phyloP scores from a whole-genome alignment of 2,888 invertebrate species.

The Plagiodera versicolora region DNA sequence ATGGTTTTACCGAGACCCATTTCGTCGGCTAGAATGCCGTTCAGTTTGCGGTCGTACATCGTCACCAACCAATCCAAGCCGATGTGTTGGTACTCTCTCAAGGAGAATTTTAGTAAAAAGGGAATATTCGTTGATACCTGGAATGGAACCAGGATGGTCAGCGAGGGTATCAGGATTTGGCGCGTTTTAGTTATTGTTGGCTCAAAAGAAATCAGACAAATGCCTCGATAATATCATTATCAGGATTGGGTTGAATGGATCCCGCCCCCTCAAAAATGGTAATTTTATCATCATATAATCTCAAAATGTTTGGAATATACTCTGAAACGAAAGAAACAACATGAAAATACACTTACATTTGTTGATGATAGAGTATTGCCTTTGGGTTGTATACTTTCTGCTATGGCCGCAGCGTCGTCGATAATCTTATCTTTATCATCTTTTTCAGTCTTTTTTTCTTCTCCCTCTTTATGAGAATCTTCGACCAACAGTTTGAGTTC shows the following conservation, averaged over 20 bases:
- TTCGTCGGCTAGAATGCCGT: slow-evolving; percentile 95
- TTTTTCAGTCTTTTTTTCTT: slow-evolving; percentile 48
- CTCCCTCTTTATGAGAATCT: slow-evolving; percentile 51
- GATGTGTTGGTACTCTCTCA: slow-evolving; percentile 96
- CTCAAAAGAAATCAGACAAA: slow-evolving; percentile 40
- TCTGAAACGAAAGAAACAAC: too few relatives aligned
- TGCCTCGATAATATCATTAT: slow-evolving; percentile 43
- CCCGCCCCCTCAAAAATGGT: too few relatives aligned
- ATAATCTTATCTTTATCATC: slow-evolving; percentile 72
- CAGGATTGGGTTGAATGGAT: slow-evolving; percentile 44
- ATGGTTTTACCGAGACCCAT: slow-evolving; percentile 98
- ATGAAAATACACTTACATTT: slow-evolving; percentile 65
- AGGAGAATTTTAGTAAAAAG: slow-evolving; percentile 82
- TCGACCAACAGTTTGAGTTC: slow-evolving; percentile 63
- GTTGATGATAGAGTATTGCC: slow-evolving; percentile 96
- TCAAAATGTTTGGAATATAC: too few relatives aligned
- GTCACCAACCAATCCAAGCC: slow-evolving; percentile 97
- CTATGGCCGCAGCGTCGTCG: slow-evolving; percentile 90
- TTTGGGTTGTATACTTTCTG: slow-evolving; percentile 96
- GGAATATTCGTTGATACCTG: slow-evolving; percentile 92
- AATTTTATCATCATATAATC: too few relatives aligned
- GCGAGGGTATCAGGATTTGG: too few relatives aligned
- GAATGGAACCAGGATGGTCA: too few relatives aligned
- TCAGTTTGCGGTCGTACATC: slow-evolving; percentile 91
- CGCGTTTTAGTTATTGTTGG: too few relatives aligned